Conservation (phyloP, 2,888 invertebrate genomes). For the Ectemnius continuus region DNA sequence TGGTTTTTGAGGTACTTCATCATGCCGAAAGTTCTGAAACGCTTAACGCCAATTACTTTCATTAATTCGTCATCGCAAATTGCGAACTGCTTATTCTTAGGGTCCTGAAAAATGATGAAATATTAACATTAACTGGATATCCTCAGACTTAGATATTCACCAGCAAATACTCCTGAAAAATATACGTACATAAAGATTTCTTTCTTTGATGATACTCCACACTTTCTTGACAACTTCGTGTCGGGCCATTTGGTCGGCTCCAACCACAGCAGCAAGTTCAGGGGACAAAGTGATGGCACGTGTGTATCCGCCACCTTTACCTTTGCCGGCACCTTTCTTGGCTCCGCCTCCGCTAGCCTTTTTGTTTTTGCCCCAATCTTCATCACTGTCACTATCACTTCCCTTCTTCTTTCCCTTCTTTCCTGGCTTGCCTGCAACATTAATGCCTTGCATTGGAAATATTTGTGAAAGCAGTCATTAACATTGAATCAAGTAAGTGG, state of each 20-base stretch:
- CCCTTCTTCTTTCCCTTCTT: constrained; percentile 82
- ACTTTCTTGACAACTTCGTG: constrained; percentile 94
- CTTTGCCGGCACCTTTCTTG: constrained; percentile 78
- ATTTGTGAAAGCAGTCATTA: neutral
- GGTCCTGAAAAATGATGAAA: constrained; percentile 82
- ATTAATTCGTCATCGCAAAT: constrained; percentile 94
- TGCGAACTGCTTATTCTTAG: constrained; percentile 96
- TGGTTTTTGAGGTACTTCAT: constrained; percentile 97
- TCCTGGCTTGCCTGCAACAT: constrained; percentile 71
- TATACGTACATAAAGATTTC: constrained; percentile 84
- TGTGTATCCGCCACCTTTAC: constrained; percentile 86
- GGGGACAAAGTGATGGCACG: constrained; percentile 91
- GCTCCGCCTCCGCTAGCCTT: constrained; percentile 79
- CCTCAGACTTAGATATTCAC: neutral
- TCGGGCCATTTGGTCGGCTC: constrained; percentile 89
- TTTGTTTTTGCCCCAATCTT: constrained; percentile 84
- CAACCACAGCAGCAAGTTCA: constrained; percentile 90
- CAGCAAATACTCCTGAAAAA: no score
- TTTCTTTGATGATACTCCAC: constrained; percentile 94
- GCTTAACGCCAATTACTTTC: constrained; percentile 93
- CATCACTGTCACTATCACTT: constrained; percentile 84
- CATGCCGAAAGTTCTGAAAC: constrained; percentile 97
- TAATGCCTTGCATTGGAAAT: neutral
- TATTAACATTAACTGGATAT: neutral
- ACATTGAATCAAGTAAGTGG: neutral